Percentiles rank a stretch among this genome's conserved stretches.
Evolutionary conservation across 2,888 invertebrate species (phyloP).

Genomic region (Ichneumoninae sp.): DNA sequence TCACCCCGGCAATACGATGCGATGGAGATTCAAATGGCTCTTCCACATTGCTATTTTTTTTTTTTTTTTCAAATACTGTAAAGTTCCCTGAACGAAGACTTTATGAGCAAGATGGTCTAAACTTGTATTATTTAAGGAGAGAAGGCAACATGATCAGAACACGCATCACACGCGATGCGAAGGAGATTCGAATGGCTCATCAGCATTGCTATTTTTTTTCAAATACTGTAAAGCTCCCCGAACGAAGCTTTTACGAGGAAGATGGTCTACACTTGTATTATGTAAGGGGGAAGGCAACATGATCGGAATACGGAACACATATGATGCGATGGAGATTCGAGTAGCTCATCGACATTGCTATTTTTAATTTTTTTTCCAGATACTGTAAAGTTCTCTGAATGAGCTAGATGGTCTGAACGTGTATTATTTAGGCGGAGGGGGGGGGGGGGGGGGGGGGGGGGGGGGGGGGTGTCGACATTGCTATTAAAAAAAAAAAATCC

Average conservation of each 20-base stretch:
- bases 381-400: neutral
- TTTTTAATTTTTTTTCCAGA: neutral
- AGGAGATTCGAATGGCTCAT: neutral
- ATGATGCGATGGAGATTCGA: neutral
- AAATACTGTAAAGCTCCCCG: no score
- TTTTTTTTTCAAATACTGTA: neutral
- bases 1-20: neutral
- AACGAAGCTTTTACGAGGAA: no score
- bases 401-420: neutral
- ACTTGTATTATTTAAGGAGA: neutral
- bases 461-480: no score
- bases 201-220: neutral
- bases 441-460: no score
- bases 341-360: neutral
- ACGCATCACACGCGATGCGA: neutral
- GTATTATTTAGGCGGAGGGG: no score
- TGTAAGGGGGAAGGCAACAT: no score
- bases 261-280: no score
- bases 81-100: neutral
- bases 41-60: constrained; percentile 18
- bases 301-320: neutral
- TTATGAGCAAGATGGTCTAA: neutral
- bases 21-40: neutral
- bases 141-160: neutral
- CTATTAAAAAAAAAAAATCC: neutral